Conservation (phyloP, 2,888 invertebrate species). For the Timandra comae region DNA sequence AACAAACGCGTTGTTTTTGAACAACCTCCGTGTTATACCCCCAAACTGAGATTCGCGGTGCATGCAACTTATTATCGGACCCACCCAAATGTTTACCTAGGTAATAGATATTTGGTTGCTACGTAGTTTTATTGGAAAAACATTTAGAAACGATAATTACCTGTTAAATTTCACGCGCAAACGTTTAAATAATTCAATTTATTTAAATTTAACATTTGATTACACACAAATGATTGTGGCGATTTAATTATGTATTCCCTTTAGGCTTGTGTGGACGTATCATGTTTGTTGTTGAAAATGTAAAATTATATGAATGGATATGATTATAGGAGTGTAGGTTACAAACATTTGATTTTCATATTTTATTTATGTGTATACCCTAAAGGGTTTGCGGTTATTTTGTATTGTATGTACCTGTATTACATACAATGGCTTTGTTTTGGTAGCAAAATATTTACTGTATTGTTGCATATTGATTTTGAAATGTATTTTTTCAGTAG, state of each 20-base stretch:
- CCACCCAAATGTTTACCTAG: constrained; percentile 64
- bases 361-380: no score
- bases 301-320: no score
- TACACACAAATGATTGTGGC: constrained; percentile 24
- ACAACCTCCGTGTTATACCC: constrained; percentile 7
- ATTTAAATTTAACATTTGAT: constrained; percentile 37
- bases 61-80: constrained; percentile 60
- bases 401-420: no score
- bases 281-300: constrained; percentile 3
- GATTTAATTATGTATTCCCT: constrained; percentile 27
- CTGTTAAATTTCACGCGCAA: constrained; percentile 52
- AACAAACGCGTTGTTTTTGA: no score
- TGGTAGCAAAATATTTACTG: no score
- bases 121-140: constrained; percentile 33
- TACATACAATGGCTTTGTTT: no score
- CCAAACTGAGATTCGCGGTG: constrained; percentile 23
- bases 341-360: no score
- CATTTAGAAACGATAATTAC: constrained; percentile 53
- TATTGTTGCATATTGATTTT: no score
- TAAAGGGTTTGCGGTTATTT: no score
- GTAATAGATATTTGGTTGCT: constrained; percentile 53
- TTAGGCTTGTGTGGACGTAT: constrained; percentile 7
- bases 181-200: constrained; percentile 53
- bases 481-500: no score
- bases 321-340: no score